Evolutionary conservation across 2,797 vertebrate species (phyloP).

Genomic region (Enoplosus armatus): DNA sequence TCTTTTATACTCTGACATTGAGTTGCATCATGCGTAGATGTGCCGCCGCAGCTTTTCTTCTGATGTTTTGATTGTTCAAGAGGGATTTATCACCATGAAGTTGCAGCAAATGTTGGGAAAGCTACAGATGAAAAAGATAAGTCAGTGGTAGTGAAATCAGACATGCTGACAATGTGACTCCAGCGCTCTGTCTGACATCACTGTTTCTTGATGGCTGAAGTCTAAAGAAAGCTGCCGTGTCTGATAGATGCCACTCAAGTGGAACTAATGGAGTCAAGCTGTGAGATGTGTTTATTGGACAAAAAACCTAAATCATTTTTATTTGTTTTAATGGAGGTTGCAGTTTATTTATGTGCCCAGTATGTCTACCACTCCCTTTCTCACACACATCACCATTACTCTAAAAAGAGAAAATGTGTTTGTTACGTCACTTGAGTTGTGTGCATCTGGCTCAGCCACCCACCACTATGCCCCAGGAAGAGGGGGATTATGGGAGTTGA

Average conservation of each 20-base stretch:
- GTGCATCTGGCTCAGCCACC: constrained; percentile 73
- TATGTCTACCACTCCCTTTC: constrained; percentile 50
- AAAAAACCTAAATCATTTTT: constrained; percentile 77
- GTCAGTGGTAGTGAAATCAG: constrained; percentile 45
- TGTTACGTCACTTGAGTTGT: constrained; percentile 56
- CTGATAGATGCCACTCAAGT: constrained; percentile 76
- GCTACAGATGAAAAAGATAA: constrained; percentile 35
- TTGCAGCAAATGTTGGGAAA: constrained; percentile 56
- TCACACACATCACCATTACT: constrained; percentile 41
- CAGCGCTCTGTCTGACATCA: constrained; percentile 65
- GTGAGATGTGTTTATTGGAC: constrained; percentile 73
- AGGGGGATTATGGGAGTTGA: constrained; percentile 66
- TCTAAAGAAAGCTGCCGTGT: constrained; percentile 63
- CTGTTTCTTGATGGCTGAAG: constrained; percentile 46
- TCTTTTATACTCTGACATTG: constrained; percentile 38
- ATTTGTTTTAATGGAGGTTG: constrained; percentile 55
- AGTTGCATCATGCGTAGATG: constrained; percentile 54
- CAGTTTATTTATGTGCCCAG: constrained; percentile 58
- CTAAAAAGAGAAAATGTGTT: constrained; percentile 56
- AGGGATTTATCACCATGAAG: constrained; percentile 36
- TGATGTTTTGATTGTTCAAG: constrained; percentile 35
- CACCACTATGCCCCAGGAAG: constrained; percentile 58
- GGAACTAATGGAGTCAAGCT: constrained; percentile 82
- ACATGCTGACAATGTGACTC: constrained; percentile 66
- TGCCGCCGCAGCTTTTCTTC: constrained; percentile 22